Conservation (phyloP, 2,888 invertebrate genomes). For the Phrixothrix hirtus region DNA sequence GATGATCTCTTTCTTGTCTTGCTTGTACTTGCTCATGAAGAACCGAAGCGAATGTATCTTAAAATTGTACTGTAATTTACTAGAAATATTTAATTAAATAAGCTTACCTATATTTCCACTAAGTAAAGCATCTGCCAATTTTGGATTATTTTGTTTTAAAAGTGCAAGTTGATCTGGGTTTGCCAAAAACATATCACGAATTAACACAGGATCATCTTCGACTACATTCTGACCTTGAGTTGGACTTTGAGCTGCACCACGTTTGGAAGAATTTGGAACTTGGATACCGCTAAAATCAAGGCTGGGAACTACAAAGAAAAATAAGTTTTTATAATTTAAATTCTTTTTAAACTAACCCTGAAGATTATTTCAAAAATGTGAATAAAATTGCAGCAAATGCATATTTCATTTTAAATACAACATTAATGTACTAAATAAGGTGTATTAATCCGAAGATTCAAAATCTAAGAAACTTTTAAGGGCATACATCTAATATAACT, state of each 20-base stretch:
- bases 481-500: no score
- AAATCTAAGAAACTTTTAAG: no score
- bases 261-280: conserved; percentile 64
- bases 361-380: no score
- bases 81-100: no score
- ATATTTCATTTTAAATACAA: neutral
- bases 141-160: conserved; percentile 90
- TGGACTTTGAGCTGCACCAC: conserved; percentile 5
- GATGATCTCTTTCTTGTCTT: conserved; percentile 80
- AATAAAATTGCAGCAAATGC: no score
- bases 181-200: conserved; percentile 82
- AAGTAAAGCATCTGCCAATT: conserved; percentile 86
- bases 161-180: conserved; percentile 90
- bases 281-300: conserved; percentile 87
- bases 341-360: no score
- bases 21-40: conserved; percentile 82
- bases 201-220: conserved; percentile 82
- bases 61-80: no score
- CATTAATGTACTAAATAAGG: no score
- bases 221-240: conserved; percentile 41
- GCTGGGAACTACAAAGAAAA: conserved; percentile 51
- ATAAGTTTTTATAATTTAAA: no score
- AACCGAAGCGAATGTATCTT: conserved; percentile 78
- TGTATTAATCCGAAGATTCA: no score
- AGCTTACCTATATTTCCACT: conserved; percentile 76